These are phyloP conservation scores for Archegozetes longisetosus DNA, from an alignment of 1,140 invertebrate species.

Conservation along the genomic window DNA sequence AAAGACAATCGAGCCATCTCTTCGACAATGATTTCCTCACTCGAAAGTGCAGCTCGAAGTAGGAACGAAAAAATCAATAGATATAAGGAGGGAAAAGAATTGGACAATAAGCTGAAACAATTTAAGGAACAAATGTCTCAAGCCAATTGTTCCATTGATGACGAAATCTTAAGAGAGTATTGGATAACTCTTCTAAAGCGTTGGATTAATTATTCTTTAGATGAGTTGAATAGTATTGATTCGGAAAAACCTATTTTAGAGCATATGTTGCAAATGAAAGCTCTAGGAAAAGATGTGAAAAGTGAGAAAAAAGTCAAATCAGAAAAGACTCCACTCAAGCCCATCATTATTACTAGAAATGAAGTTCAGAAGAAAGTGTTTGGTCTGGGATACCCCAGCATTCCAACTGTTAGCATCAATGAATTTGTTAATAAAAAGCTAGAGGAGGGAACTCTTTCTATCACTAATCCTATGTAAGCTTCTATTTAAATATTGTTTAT, in stretches of 20 bases:
- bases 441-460: slow-evolving; percentile 8
- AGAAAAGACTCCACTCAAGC: slow-evolving; percentile 42
- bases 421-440: slow-evolving; percentile 80
- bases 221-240: slow-evolving; percentile 47
- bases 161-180: slow-evolving; percentile 63
- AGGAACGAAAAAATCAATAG: slow-evolving; percentile 57
- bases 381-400: slow-evolving; percentile 81
- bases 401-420: slow-evolving; percentile 78
- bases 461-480: slow-evolving; percentile 11
- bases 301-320: background rate
- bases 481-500: background rate
- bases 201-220: slow-evolving; percentile 52
- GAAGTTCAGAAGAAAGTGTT: slow-evolving; percentile 78
- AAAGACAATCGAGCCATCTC: slow-evolving; percentile 16
- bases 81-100: slow-evolving; percentile 59
- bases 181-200: slow-evolving; percentile 57
- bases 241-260: slow-evolving; percentile 23
- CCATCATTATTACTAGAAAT: slow-evolving; percentile 83
- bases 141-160: slow-evolving; percentile 36
- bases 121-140: slow-evolving; percentile 37
- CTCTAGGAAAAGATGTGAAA: slow-evolving; percentile 18
- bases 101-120: slow-evolving; percentile 47
- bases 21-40: slow-evolving; percentile 12
- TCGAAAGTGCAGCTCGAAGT: slow-evolving; percentile 25
- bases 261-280: slow-evolving; percentile 29